Base-by-base conservation (phyloP, 64 coral and sea anemone species). In the Anthopleura sola region DNA sequence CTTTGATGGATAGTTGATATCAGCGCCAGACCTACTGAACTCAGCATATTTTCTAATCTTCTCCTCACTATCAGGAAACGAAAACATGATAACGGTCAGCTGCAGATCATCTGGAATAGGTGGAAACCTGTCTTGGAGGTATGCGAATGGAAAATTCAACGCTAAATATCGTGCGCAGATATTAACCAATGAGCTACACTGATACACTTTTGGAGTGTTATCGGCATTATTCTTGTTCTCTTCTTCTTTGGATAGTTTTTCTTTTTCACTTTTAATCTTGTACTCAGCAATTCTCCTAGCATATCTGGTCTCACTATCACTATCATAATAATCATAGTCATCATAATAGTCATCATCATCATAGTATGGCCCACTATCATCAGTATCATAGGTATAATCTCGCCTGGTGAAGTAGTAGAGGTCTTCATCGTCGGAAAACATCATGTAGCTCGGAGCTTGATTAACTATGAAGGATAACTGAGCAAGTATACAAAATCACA, bases 91-190 rank as follows among this genome's bases (percentile, higher is more conserved):
- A 1, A 98, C 85, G 38, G 94, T 98, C 23, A 94, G 40, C 75
- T 98, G 96, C 32, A 98, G 54, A 33, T 94, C 87, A 57, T 98
- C 96, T 19, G 96, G 92, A 54, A 98, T 86, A 0, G 96, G 96
- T 50, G 96, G 96, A 37, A 49, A 91, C 9, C 92, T 85, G 82
- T 94, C 90, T 86, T 98, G 92, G 4, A 98, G 55, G 23, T 89
- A 98, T 20, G 92, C 96, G 50, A 98, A 98, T 19, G 96, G 96
- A 69, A 98, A 98, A 11, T 83, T 94, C 33, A 89, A 23, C 20
- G 96, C 89, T 68, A 98, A 81, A 47, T 90, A 89, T 21, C 60
- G 74, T 80, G 87, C 88, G 40, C 96, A 98, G 26, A 74, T 74
- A 71, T 98, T 90, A 64, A 92, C 86, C 15, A 98, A 75, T 9